Base-by-base conservation (phyloP, 1,140 invertebrate genomes). In the Cotesia vestalis region DNA sequence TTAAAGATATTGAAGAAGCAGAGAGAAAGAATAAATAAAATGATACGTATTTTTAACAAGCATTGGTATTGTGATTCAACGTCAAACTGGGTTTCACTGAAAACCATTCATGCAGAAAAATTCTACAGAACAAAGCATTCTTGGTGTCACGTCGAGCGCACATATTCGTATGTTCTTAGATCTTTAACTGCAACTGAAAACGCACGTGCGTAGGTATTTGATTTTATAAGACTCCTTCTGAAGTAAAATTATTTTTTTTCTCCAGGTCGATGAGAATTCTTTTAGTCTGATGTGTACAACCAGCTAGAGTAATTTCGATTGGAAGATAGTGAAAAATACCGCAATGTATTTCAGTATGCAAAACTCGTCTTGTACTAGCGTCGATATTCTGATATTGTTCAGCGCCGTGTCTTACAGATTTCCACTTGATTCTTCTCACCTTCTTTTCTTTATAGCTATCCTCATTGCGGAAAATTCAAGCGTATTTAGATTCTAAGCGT, bases 401-500 rank as follows among this genome's bases (percentile, higher is more conserved):
- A 72, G 35, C 59, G 12, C 35, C 40, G 27, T 27, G 9, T n/a
- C 27, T 57, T 17, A 5, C 59, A 6, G 4, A 11, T 38, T 70
- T 62, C 59, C 11, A 3, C 1, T 27, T 46, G 66, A 67, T 72
- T 71, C 53, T 72, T 73, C 62, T 20, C 57, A 34, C 63, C 75
- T 62, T 73, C 64, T 55, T 61, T 61, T 66, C 71, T 75, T 69
- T 67, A 69, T 71, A 69, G 70, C 71, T 73, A 77, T 80, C 77
- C 74, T 71, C 73, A 71, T 67, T 67, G 66, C 76, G 76, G 73
- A 78, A 81, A 81, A 83, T 81, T 81, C 79, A 76, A 76, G 73
- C 74, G 75, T 81, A 83, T 84, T 83, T 83, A 83, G 83, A 83
- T 82, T 83, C 81, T 77, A 79, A 69, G 73, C 78, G 76, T 76